Percentiles rank a stretch among this genome's conserved stretches.
These are phyloP conservation scores for Acanthiza pusilla DNA, from an alignment of 2,797 vertebrate genomes.

Conservation along the genomic window DNA sequence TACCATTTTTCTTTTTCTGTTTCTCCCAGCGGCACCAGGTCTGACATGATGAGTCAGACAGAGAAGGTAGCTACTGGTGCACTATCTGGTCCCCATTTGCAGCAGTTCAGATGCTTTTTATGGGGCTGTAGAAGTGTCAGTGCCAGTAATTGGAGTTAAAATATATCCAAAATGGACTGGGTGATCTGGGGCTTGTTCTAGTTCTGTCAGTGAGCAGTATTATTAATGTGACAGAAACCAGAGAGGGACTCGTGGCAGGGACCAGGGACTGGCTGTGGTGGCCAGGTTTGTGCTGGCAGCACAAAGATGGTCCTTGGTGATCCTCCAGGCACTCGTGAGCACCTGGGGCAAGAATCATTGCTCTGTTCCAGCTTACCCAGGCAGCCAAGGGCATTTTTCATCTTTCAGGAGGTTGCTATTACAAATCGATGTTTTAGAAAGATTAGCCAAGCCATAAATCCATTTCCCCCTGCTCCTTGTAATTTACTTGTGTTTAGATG, in stretches of 20 bases:
- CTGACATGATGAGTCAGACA: background rate
- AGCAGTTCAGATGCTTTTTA: background rate
- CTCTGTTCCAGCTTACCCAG: background rate
- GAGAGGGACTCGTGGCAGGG: background rate
- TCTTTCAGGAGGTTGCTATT: background rate
- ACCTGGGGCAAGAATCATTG: background rate
- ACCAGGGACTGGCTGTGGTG: background rate
- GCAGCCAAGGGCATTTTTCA: conserved; percentile 11
- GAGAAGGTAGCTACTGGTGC: background rate
- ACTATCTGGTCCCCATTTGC: background rate
- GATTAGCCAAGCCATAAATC: conserved; percentile 6
- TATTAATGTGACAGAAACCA: background rate
- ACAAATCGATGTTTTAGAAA: background rate
- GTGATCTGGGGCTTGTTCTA: background rate
- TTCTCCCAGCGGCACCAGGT: background rate
- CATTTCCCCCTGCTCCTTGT: background rate
- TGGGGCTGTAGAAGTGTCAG: background rate
- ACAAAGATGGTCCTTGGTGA: background rate
- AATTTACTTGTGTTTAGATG: conserved; percentile 8
- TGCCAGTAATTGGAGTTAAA: background rate
- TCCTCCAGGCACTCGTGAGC: background rate
- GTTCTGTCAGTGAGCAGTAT: background rate
- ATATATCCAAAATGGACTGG: background rate
- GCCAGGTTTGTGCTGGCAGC: background rate
- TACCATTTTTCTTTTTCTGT: background rate